phyloP scores from a whole-genome alignment of 1,140 invertebrate genomes.

The Drosophila oshimai region DNA sequence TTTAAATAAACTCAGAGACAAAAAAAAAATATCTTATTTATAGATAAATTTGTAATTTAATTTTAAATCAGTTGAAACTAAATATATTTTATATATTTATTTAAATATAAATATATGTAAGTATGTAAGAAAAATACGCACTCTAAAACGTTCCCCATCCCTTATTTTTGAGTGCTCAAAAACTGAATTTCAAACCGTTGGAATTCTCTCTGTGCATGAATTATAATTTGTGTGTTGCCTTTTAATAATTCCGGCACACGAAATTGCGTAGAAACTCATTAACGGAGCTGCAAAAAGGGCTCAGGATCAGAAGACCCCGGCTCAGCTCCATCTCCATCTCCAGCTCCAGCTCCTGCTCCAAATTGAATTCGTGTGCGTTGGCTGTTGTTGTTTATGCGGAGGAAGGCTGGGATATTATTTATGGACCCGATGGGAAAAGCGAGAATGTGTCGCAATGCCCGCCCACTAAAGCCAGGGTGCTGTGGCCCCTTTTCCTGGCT shows the following conservation, averaged over 20 bases:
- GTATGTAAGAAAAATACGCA: no score
- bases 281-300: slow-evolving; percentile 27
- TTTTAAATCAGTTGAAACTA: no score
- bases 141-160: neutral
- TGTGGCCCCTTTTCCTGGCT: neutral
- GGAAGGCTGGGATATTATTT: slow-evolving; percentile 71
- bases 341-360: slow-evolving; percentile 15
- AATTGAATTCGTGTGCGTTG: slow-evolving; percentile 65
- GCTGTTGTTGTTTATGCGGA: slow-evolving; percentile 63
- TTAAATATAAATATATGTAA: no score
- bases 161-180: no score
- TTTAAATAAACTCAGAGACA: no score
- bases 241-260: slow-evolving; percentile 65
- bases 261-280: slow-evolving; percentile 77
- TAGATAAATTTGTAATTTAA: no score
- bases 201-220: slow-evolving; percentile 1
- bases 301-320: slow-evolving; percentile 2
- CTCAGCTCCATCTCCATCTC: neutral
- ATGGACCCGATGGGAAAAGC: slow-evolving; percentile 75
- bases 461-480: neutral
- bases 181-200: no score
- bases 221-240: slow-evolving; percentile 48
- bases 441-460: slow-evolving; percentile 73
- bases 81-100: no score
- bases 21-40: no score